These are phyloP conservation scores for Pemphigus obesinymphae DNA, from an alignment of 1,140 invertebrate genomes.

Conservation along the genomic window DNA sequence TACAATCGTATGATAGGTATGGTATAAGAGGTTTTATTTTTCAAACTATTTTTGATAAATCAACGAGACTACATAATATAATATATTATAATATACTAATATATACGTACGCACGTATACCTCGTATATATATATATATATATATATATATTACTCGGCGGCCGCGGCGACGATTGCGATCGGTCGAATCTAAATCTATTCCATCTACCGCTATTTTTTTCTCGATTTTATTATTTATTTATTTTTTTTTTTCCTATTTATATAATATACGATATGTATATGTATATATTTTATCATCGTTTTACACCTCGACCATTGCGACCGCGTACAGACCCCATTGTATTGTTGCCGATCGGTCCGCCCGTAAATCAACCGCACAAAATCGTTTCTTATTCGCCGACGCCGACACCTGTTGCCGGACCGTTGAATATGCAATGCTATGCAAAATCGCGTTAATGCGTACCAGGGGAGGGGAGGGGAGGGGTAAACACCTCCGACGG, in stretches of 20 bases:
- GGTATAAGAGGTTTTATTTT: too few species aligned
- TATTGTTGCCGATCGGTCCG: neutral
- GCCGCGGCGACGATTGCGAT: neutral
- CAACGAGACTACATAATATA: too few species aligned
- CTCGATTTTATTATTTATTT: neutral
- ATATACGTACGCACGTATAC: neutral
- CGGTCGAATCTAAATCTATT: neutral
- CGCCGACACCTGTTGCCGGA: neutral
- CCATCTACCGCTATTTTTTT: neutral
- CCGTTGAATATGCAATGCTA: neutral
- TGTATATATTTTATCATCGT: neutral
- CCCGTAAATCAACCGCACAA: constrained; percentile 2
- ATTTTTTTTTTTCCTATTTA: neutral
- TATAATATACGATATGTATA: neutral
- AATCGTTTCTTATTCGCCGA: constrained; percentile 18
- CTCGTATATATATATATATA: neutral
- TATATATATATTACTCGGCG: neutral
- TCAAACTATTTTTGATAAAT: too few species aligned
- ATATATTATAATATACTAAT: too few species aligned
- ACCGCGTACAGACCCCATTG: neutral
- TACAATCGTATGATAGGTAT: too few species aligned
- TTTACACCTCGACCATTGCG: neutral
- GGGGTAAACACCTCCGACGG: neutral
- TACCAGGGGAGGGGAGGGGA: too few species aligned
- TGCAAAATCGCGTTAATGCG: neutral